Evolutionary conservation across 2,797 vertebrate genomes (phyloP).

Genomic region (Phataginus tetradactyla): DNA sequence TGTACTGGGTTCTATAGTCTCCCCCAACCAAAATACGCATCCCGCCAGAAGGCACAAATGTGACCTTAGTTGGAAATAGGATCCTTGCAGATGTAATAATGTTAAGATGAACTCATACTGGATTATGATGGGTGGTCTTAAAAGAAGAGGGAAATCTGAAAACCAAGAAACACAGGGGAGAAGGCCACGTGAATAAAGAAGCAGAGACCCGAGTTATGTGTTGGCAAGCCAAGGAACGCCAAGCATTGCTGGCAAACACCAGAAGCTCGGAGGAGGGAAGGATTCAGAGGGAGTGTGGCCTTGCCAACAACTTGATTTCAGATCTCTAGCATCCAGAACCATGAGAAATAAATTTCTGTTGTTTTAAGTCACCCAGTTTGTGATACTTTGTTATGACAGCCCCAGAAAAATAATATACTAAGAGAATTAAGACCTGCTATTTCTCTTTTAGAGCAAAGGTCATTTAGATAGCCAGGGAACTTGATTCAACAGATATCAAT

Average conservation of each 20-base stretch:
- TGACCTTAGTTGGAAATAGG: neutral
- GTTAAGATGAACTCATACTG: neutral
- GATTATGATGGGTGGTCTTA: neutral
- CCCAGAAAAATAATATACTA: neutral
- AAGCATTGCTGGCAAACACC: neutral
- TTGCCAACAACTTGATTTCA: neutral
- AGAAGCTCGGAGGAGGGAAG: neutral
- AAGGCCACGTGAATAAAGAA: neutral
- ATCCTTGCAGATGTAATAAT: neutral
- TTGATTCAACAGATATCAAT: constrained; percentile 67
- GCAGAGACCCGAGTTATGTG: no score
- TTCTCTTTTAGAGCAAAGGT: constrained; percentile 58
- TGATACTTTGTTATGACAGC: neutral
- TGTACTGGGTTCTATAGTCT: neutral
- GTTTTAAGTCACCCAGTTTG: neutral
- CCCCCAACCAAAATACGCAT: neutral
- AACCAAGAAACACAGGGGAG: neutral
- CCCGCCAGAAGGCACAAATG: neutral
- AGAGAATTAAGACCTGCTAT: constrained; percentile 26
- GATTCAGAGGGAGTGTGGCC: fast-evolving
- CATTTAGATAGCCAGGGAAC: constrained; percentile 52
- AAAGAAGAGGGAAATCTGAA: neutral
- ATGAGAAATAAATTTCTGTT: neutral
- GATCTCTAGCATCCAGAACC: neutral
- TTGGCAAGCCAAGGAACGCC: neutral